phyloP scores from a whole-genome alignment of 2,113 vertebrate species.

The Lates calcarifer region DNA sequence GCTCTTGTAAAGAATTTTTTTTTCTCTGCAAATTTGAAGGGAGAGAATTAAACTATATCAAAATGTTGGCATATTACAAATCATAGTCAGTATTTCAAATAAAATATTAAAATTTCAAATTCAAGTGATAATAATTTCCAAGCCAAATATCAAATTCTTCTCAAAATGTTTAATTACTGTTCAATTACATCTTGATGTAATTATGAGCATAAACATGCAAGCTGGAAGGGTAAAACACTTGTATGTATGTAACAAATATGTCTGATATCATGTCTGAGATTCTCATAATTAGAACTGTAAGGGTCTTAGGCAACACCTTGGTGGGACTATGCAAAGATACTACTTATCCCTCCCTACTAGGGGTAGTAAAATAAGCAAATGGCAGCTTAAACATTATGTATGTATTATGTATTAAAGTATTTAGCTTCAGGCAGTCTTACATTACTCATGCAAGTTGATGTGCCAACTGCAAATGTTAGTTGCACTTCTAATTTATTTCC shows the following conservation, averaged over 20 bases:
- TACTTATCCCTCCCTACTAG: neutral
- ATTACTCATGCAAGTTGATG: neutral
- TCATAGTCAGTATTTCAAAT: neutral
- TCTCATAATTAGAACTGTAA: neutral
- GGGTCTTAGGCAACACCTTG: neutral
- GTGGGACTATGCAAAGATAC: neutral
- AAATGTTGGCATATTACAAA: neutral
- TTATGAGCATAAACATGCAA: neutral
- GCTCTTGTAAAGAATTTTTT: neutral
- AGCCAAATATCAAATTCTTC: neutral
- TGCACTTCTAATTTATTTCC: neutral
- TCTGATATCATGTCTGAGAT: neutral
- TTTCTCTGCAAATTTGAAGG: neutral
- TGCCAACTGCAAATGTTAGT: neutral
- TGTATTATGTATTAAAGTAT: no score
- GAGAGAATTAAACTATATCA: neutral
- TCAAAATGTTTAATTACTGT: no score
- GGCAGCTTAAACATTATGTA: neutral
- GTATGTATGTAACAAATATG: no score
- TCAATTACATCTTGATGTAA: neutral
- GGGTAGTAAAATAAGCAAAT: neutral
- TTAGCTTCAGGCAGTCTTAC: neutral
- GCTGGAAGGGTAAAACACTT: neutral
- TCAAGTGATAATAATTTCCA: neutral
- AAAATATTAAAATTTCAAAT: neutral